phyloP scores from a whole-genome alignment of 2,888 invertebrate genomes.

The Drosophila setosimentum region DNA sequence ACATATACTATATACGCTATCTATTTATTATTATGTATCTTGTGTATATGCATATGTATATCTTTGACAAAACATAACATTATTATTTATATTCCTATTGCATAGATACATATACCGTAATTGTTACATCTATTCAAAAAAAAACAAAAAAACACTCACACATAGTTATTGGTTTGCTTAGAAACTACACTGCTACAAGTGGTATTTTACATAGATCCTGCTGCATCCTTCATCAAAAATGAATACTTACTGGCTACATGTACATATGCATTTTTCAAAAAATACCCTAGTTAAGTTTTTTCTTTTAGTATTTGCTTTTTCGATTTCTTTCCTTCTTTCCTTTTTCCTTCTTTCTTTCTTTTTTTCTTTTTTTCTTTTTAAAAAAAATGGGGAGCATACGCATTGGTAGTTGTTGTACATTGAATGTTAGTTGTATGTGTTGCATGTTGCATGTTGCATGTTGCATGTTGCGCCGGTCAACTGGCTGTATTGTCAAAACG shows the following conservation, averaged over 20 bases:
- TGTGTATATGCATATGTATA: slow-evolving; percentile 7
- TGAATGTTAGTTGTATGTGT: slow-evolving; percentile 47
- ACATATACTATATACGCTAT: slow-evolving; percentile 2
- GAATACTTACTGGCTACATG: slow-evolving; percentile 37
- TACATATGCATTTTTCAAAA: slow-evolving; percentile 30
- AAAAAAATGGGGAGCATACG: slow-evolving; percentile 37
- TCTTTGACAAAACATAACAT: slow-evolving; percentile 16
- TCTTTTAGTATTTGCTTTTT: too few species aligned
- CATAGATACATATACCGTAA: slow-evolving; percentile 22
- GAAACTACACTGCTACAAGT: slow-evolving; percentile 41
- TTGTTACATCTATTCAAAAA: slow-evolving; percentile 24
- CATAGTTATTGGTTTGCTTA: slow-evolving; percentile 23
- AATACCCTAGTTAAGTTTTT: slow-evolving; percentile 11
- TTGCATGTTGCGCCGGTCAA: slow-evolving; percentile 20
- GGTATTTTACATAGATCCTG: slow-evolving; percentile 45
- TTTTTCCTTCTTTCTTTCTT: not conserved
- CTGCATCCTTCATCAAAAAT: slow-evolving; percentile 32
- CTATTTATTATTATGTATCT: slow-evolving; percentile 5
- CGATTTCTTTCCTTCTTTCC: too few species aligned
- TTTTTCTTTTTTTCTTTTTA: not conserved
- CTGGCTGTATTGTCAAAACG: slow-evolving; percentile 54
- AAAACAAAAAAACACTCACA: slow-evolving; percentile 32
- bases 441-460: slow-evolving; percentile 17
- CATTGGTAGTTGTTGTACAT: slow-evolving; percentile 44
- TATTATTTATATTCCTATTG: slow-evolving; percentile 13